A percentile compares a stretch with the other conserved stretches of the same genome.
These are phyloP conservation scores for Epirrita christyi DNA, from an alignment of 2,888 invertebrate species.

Conservation along the genomic window DNA sequence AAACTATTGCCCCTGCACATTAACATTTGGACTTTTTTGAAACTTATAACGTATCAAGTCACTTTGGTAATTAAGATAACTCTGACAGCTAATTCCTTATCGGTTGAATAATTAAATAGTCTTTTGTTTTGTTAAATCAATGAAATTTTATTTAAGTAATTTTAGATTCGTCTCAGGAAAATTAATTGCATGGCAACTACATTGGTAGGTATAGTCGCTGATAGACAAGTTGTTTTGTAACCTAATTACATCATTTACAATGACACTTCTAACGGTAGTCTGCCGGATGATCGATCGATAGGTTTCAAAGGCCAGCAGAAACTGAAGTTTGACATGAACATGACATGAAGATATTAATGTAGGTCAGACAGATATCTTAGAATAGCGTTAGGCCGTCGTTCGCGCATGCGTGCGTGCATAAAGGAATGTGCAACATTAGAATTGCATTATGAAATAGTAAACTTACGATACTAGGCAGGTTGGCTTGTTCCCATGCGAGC, in stretches of 20 bases:
- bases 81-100: slow-evolving; percentile 29
- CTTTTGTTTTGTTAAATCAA: slow-evolving; percentile 19
- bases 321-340: slow-evolving; percentile 45
- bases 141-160: neutral
- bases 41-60: slow-evolving; percentile 30
- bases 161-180: neutral
- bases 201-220: neutral
- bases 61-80: slow-evolving; percentile 39
- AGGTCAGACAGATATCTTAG: slow-evolving; percentile 69
- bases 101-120: slow-evolving; percentile 29
- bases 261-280: slow-evolving; percentile 14
- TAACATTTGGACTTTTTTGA: slow-evolving; percentile 28
- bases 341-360: slow-evolving; percentile 68
- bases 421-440: slow-evolving; percentile 55
- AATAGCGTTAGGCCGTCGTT: slow-evolving; percentile 53
- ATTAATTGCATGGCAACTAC: neutral
- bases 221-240: slow-evolving; percentile 9
- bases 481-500: slow-evolving; percentile 16
- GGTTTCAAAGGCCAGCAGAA: slow-evolving; percentile 30
- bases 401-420: slow-evolving; percentile 43
- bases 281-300: slow-evolving; percentile 33
- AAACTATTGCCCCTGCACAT: slow-evolving; percentile 18
- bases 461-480: slow-evolving; percentile 19
- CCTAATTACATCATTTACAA: slow-evolving; percentile 3
- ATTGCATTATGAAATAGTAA: slow-evolving; percentile 52